Conservation (phyloP, 1,140 invertebrate species). For the Leptestheria dahalacensis region DNA sequence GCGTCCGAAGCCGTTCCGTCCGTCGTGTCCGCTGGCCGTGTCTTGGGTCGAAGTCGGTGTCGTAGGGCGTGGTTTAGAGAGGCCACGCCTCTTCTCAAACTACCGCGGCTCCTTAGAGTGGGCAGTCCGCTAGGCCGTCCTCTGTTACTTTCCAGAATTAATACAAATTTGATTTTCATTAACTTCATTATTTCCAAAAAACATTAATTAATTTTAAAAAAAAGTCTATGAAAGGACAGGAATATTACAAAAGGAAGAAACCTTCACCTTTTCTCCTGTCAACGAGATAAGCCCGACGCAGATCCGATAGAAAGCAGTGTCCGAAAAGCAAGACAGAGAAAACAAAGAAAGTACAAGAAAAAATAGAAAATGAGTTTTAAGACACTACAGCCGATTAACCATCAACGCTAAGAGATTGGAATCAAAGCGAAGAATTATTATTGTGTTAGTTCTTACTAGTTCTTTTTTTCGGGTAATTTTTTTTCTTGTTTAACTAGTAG, state of each 20-base stretch:
- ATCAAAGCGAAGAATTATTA: background rate
- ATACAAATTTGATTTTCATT: too few relatives aligned
- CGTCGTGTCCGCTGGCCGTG: background rate
- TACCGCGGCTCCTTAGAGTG: conserved; percentile 11
- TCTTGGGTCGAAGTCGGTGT: conserved; percentile 1
- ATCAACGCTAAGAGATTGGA: background rate
- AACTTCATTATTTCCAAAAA: too few relatives aligned
- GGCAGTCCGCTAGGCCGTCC: conserved; percentile 16
- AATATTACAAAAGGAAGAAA: too few relatives aligned
- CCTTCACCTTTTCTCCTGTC: conserved; percentile 12
- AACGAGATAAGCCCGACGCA: too few relatives aligned
- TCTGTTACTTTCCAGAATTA: conserved; percentile 14
- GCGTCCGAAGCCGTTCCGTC: background rate
- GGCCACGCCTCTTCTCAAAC: conserved; percentile 2
- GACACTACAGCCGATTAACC: background rate
- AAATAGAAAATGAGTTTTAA: background rate
- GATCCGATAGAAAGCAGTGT: too few relatives aligned
- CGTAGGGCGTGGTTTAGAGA: conserved; percentile 2
- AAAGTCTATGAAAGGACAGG: too few relatives aligned
- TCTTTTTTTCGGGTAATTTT: too few relatives aligned
- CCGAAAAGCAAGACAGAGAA: too few relatives aligned
- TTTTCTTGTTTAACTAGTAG: background rate
- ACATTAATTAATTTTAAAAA: too few relatives aligned
- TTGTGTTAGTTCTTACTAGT: background rate
- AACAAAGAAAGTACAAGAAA: background rate